A percentile compares a stretch with the other conserved stretches of the same genome.
Conservation (phyloP, 2,888 invertebrate genomes). For the Latheticus oryzae region DNA sequence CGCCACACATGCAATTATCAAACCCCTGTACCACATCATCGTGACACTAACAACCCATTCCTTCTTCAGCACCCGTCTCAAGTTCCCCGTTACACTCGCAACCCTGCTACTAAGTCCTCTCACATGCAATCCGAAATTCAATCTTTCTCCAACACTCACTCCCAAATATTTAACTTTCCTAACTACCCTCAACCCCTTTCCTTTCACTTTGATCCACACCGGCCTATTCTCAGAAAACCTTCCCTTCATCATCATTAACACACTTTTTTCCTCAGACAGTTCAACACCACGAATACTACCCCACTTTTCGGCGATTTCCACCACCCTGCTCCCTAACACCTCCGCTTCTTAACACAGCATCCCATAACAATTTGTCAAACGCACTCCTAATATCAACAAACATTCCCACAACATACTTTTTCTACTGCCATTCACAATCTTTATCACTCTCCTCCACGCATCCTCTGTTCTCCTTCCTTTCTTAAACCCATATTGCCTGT, state of each 20-base stretch:
- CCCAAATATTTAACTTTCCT: neutral
- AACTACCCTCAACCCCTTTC: neutral
- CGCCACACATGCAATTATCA: neutral
- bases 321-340: slow-evolving; percentile 2
- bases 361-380: slow-evolving; percentile 15
- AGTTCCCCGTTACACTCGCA: neutral
- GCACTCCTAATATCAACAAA: slow-evolving; percentile 15
- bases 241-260: neutral
- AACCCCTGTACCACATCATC: neutral
- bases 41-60: neutral
- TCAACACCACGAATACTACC: neutral
- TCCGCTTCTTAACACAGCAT: neutral
- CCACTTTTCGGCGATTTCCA: neutral
- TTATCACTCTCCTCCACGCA: slow-evolving; percentile 43
- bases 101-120: neutral
- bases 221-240: neutral
- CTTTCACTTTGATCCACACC: neutral
- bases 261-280: neutral
- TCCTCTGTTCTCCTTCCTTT: slow-evolving; percentile 50
- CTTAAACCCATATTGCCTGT: slow-evolving; percentile 46
- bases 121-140: neutral
- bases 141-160: neutral
- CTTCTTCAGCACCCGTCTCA: neutral
- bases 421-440: neutral
- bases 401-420: slow-evolving; percentile 7